Evolutionary conservation across 1,140 invertebrate genomes (phyloP).

Genomic region (Drosophila tropicalis): DNA sequence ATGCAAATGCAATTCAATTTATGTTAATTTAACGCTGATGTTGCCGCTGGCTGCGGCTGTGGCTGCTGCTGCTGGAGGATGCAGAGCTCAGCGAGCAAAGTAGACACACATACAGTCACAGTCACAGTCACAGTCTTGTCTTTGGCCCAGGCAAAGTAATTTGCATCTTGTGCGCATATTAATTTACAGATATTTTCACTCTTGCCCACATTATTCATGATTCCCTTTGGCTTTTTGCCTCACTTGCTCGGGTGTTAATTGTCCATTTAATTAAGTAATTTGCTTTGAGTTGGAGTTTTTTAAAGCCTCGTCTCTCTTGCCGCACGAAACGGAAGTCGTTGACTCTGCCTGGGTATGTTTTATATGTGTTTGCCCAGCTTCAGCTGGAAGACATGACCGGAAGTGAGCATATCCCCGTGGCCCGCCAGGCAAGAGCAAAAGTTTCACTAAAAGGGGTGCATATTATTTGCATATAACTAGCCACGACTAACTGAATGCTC

Average conservation of each 20-base stretch:
- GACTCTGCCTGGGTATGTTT: slow-evolving; percentile 70
- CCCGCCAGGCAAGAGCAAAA: background rate
- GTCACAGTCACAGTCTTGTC: slow-evolving; percentile 53
- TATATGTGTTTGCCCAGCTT: slow-evolving; percentile 24
- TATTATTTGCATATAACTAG: slow-evolving; percentile 6
- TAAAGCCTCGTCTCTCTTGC: slow-evolving; percentile 10
- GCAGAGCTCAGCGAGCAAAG: slow-evolving; percentile 15
- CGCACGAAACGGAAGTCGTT: slow-evolving; percentile 72
- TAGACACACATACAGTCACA: slow-evolving; percentile 15
- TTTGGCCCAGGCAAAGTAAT: slow-evolving; percentile 78
- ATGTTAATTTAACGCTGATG: slow-evolving; percentile 77
- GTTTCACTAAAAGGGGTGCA: slow-evolving; percentile 52
- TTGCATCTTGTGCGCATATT: slow-evolving; percentile 82
- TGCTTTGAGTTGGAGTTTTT: slow-evolving; percentile 48
- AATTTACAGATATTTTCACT: slow-evolving; percentile 81
- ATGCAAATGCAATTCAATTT: slow-evolving; percentile 83
- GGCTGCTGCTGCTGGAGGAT: slow-evolving; percentile 15
- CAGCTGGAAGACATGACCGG: slow-evolving; percentile 56
- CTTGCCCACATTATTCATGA: slow-evolving; percentile 71
- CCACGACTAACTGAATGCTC: background rate
- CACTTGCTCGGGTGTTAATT: slow-evolving; percentile 72
- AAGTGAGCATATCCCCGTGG: slow-evolving; percentile 51
- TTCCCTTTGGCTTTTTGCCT: slow-evolving; percentile 11
- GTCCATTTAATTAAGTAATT: slow-evolving; percentile 82
- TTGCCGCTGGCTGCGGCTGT: slow-evolving; percentile 33